Base-by-base conservation (phyloP, 2,888 invertebrate species). In the Muscina levida region DNA sequence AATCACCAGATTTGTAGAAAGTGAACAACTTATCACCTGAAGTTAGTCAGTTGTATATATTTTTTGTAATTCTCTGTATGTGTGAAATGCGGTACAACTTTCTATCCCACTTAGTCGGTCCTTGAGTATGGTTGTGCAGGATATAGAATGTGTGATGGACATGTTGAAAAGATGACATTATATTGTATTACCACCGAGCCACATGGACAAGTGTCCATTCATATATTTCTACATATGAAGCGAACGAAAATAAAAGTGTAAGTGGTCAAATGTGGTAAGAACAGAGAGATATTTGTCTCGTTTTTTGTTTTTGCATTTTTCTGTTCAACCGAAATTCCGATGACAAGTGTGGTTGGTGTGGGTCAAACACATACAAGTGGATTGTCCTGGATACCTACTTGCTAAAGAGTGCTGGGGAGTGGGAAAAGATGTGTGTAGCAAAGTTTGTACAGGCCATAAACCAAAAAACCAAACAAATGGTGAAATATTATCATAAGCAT, bases 121-220 rank as follows among this genome's bases (percentile, higher is more conserved):
- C 31, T 31, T 31, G 31, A 31, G 31, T 31, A 8, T 8, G 31
- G 31, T 3, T 31, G 31, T 31, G 3, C 8, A 62, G 62, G 42
- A 62, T 62, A 42, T 62, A 42, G 62, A 62, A 62, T 62, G 39
- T 66, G 56, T 73, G 73, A 73, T 56, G 56, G 73, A 56, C 73
- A 73, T 56, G 73, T 73, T 66, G 65, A 73, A 73, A 71, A 66
- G 42, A 73, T 66, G 66, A 65, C 73, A 73, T 73, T 73, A 65
- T 53, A 73, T 73, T 73, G 53, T 75, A 72, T 53, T 53, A 57
- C 44, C 57, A 44, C 57, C 26, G 26, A 57, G 53, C 19, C 56
- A 57, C 15, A 26, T 57, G 42, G 56, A 44, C 31, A 19, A 11
- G 59, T 26, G 15, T 22, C 17, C 22, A 39, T 17, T 19, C 42